Base-by-base conservation (phyloP, 1,140 invertebrate species). In the Pseudoatta argentina region DNA sequence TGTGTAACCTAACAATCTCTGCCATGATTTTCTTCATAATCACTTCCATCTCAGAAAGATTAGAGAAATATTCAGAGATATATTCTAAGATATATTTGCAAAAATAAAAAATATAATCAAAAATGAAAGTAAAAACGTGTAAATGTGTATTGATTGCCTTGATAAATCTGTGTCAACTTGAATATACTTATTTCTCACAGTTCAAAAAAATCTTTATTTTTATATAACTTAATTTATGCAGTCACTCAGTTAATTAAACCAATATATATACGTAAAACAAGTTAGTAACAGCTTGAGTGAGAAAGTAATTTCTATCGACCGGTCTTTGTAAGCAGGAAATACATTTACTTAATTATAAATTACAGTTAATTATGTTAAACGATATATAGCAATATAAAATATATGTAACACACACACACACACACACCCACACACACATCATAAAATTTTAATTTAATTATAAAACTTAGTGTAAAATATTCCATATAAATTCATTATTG, bases 301-400 rank as follows among this genome's bases (percentile, higher is more conserved):
- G 92, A 92, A 92, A 93, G 89, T 91, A 57, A 91, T 89, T 89
- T 82, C 82, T 83, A 88, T 63, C 88, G 83, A 66, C n/a, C 77
- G 77, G 66, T 77, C 59, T 75, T 71, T 27, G 53, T 30, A 21
- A 71, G 7, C 12, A 1, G 18, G 2, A 44, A 4, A 67, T 69
- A 53, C 66, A 64, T 53, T 78, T 77, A 24, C 34, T 30, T 39
- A 67, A 48, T 86, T 66, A 55, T 59, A 12, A 39, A 61, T 12
- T 16, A 57, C 14, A 21, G 27, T 66, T 24, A 24, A 24, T 24
- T 30, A 30, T n/a, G 4, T n/a, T 14, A 7, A 1, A 34, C 3
- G 48, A 53, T 79, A 73, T 18, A 24, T 51, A 61, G 39, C 53
- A 53, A 30, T 53, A 24, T 24, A 63, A 76, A 61, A 57, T 73